These are phyloP conservation scores for Cheilosia vulpina DNA, from an alignment of 2,888 invertebrate genomes.

Conservation along the genomic window DNA sequence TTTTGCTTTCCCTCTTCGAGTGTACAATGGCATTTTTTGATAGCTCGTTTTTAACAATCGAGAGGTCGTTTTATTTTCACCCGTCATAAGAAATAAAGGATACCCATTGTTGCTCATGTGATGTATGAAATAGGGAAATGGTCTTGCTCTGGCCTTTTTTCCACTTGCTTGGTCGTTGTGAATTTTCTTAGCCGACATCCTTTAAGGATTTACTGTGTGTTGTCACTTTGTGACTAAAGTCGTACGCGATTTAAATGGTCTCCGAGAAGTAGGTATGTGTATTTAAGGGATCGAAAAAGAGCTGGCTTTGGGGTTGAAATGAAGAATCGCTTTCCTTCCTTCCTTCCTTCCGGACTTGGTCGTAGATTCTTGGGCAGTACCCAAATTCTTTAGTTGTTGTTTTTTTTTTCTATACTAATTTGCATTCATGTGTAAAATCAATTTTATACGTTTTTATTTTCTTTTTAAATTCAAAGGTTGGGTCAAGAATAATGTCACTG, in stretches of 20 bases:
- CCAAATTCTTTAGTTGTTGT: conserved; percentile 51
- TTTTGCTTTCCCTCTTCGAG: background rate
- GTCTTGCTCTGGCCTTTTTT: conserved; percentile 46
- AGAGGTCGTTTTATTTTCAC: conserved; percentile 53
- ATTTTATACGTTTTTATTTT: conserved; percentile 55
- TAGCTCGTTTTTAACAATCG: conserved; percentile 66
- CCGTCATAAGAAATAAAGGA: conserved; percentile 33
- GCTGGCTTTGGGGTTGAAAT: conserved; percentile 44
- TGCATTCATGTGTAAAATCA: conserved; percentile 65
- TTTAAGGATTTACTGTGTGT: conserved; percentile 47
- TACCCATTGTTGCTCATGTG: conserved; percentile 59
- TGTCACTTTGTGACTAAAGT: conserved; percentile 70
- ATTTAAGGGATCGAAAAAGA: conserved; percentile 7
- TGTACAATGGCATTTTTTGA: conserved; percentile 51
- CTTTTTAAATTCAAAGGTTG: conserved; percentile 79
- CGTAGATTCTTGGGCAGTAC: conserved; percentile 19
- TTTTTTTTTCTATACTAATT: conserved; percentile 40
- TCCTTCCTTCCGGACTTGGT: conserved; percentile 49
- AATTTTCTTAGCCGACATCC: conserved; percentile 61
- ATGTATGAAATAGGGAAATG: conserved; percentile 70
- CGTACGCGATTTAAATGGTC: conserved; percentile 35
- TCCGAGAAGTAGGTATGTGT: conserved; percentile 13
- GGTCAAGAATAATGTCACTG: conserved; percentile 83
- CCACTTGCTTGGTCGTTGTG: conserved; percentile 20
- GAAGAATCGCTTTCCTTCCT: conserved; percentile 47